These are phyloP conservation scores for Platyura marginata DNA, from an alignment of 1,140 invertebrate species.

Conservation along the genomic window DNA sequence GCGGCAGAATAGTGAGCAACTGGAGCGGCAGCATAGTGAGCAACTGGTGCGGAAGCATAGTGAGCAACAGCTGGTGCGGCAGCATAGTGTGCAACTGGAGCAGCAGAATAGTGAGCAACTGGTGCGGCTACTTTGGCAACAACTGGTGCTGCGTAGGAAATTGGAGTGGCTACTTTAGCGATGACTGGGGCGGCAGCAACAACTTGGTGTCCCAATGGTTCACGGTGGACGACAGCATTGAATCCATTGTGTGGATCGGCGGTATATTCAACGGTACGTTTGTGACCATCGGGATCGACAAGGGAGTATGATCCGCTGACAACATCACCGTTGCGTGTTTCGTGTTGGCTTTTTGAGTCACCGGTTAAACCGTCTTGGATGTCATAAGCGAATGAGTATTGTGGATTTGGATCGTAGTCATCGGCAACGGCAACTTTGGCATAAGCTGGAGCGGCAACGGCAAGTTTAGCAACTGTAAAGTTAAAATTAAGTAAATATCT, in stretches of 20 bases:
- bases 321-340: conserved; percentile 37
- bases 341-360: conserved; percentile 35
- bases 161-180: conserved; percentile 2
- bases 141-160: conserved; percentile 8
- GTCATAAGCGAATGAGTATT: conserved; percentile 34
- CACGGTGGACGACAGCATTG: conserved; percentile 28
- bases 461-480: conserved; percentile 2
- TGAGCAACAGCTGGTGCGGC: conserved; percentile 8
- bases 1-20: conserved; percentile 7
- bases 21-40: conserved; percentile 7
- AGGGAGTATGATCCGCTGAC: conserved; percentile 43
- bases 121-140: conserved; percentile 1
- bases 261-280: conserved; percentile 43
- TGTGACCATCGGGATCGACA: conserved; percentile 41
- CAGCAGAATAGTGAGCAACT: no score
- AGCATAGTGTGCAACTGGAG: conserved; percentile 12
- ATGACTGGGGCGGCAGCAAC: conserved; percentile 10
- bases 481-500: not conserved
- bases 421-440: conserved; percentile 22
- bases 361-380: conserved; percentile 36
- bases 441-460: conserved; percentile 7
- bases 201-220: conserved; percentile 22
- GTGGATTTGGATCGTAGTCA: conserved; percentile 33
- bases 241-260: conserved; percentile 30
- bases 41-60: conserved; percentile 10